Conservation (phyloP, 92 coral and sea anemone genomes). For the Paramuricea clavata region DNA sequence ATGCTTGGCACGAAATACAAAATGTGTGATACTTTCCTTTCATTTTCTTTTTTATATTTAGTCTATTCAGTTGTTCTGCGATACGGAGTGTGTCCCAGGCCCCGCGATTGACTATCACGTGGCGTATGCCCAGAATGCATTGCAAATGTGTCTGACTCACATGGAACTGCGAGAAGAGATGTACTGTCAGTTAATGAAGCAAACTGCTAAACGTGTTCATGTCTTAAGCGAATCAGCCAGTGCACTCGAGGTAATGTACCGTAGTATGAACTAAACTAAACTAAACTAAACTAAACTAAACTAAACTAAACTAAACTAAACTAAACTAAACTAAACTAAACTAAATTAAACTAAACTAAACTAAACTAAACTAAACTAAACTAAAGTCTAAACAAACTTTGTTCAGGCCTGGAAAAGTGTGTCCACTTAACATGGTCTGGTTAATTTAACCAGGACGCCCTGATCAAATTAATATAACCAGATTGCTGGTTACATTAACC, state of each 20-base stretch:
- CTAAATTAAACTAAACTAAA: too few species aligned
- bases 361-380: too few species aligned
- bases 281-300: too few species aligned
- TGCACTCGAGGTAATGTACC: conserved; percentile 63
- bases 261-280: too few species aligned
- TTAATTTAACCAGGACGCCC: too few species aligned
- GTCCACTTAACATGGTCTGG: too few species aligned
- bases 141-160: conserved; percentile 85
- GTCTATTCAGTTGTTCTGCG: conserved; percentile 91
- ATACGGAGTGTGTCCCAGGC: conserved; percentile 85
- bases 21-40: background rate
- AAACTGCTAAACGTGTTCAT: conserved; percentile 93
- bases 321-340: too few species aligned
- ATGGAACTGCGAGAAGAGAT: conserved; percentile 95
- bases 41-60: conserved; percentile 31
- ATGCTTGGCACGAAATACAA: background rate
- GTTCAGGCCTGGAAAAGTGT: too few species aligned
- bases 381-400: too few species aligned
- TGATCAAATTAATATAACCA: too few species aligned
- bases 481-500: too few species aligned
- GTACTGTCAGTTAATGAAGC: conserved; percentile 93
- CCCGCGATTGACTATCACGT: conserved; percentile 97
- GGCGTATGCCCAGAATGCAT: conserved; percentile 99
- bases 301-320: too few species aligned
- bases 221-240: conserved; percentile 34